Base-by-base conservation (phyloP, 1,140 invertebrate species). In the Platorchestia sp. region DNA sequence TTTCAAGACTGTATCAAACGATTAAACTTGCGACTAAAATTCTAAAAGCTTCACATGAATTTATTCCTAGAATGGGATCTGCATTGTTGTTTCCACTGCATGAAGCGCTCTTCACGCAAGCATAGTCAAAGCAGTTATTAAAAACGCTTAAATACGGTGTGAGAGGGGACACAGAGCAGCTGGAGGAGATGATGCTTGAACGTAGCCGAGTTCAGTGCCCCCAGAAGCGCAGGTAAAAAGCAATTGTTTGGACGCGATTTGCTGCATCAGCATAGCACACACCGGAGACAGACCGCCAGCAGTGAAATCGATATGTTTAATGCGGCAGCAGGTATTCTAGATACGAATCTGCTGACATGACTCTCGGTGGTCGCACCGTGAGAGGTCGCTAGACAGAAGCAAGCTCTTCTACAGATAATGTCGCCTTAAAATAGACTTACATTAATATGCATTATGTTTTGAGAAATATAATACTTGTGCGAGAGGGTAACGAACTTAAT, bases 241-340 rank as follows among this genome's bases (percentile, higher is more conserved):
- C 59, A 75, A 75, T 75, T 75, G 36, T 75, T 75, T 36, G 59
- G 59, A 75, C 59, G 36, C 59, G 59, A 36, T 36, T 75, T 27
- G 10, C 59, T 75, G 59, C 59, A 75, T 75, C 59, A 75, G 59
- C 59, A 75, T 22, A 75, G 36, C 59, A 75, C 59, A 75, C 59
- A 75, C 59, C 59, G 59, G 59, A 75, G 59, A 75, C 59, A 75
- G 27, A 75, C 1, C 59, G 14, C 14, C 10, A 19, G 59, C 59
- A 75, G 27, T 27, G 59, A 75, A 27, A 75, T 75, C 59, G 36
- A 75, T 75, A 75, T 75, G 59, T 3, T 22, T 75, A 75, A 75
- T 75, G 59, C 59, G 59, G 59, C 59, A 75, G 59, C 59, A 75
- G 59, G 59, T 75, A 75, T 75, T 75, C 59, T 75, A 75, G 59